Percentiles rank a stretch among this genome's conserved stretches.
Conservation (phyloP, 2,888 invertebrate genomes). For the Lepidochitona cinerea region DNA sequence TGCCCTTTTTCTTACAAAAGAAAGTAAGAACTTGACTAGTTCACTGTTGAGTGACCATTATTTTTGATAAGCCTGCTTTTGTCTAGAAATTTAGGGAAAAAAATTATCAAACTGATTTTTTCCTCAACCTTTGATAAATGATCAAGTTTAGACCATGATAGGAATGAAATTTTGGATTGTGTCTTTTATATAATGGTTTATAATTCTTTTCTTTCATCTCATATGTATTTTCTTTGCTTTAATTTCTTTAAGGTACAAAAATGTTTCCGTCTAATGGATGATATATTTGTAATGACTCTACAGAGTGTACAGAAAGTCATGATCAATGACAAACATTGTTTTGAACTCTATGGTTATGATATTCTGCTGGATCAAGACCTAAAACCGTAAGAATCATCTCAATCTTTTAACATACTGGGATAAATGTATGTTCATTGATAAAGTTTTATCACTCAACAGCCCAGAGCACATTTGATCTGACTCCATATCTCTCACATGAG, state of each 20-base stretch:
- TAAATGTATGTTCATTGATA: neutral
- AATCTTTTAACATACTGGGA: neutral
- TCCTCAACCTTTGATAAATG: too few species aligned
- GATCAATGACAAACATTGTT: conserved; percentile 76
- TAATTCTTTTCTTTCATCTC: neutral
- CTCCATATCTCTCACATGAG: too few species aligned
- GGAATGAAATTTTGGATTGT: too few species aligned
- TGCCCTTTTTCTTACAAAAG: too few species aligned
- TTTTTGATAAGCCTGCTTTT: too few species aligned
- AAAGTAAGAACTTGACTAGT: too few species aligned
- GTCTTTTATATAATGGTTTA: neutral
- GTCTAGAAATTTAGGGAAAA: too few species aligned
- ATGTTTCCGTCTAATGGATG: conserved; percentile 73
- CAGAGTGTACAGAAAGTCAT: conserved; percentile 74
- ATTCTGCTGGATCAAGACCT: conserved; percentile 75
- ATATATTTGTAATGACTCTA: conserved; percentile 75
- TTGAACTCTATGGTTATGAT: conserved; percentile 79
- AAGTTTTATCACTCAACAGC: too few species aligned
- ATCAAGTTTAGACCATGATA: too few species aligned
- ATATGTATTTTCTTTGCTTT: neutral
- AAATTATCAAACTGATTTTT: too few species aligned
- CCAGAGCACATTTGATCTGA: too few species aligned
- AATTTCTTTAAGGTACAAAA: conserved; percentile 50
- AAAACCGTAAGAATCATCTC: conserved; percentile 75
- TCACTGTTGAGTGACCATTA: too few species aligned